phyloP scores from a whole-genome alignment of 1,140 invertebrate genomes.

The Diabrotica virgifera region DNA sequence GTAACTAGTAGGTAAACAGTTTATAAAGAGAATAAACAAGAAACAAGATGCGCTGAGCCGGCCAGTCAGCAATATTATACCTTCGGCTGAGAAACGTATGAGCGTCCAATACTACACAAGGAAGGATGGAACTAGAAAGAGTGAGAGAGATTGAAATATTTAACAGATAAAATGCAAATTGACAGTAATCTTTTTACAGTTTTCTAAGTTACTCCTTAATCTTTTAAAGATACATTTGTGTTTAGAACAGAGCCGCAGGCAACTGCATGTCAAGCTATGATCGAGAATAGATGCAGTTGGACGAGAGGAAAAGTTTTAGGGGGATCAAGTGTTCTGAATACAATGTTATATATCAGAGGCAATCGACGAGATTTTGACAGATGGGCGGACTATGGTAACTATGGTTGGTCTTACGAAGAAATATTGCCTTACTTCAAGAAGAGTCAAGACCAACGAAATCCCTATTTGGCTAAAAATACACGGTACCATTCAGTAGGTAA shows the following conservation, averaged over 20 bases:
- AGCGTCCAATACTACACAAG: too few species aligned
- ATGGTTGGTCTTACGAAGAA: constrained; percentile 86
- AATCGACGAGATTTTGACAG: constrained; percentile 84
- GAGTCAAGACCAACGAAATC: constrained; percentile 78
- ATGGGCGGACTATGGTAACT: constrained; percentile 84
- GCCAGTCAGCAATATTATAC: too few species aligned
- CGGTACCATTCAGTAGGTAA: constrained; percentile 69
- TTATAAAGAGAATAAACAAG: too few species aligned
- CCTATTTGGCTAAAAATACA: constrained; percentile 69
- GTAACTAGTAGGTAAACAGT: too few species aligned
- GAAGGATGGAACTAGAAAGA: too few species aligned
- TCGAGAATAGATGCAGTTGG: constrained; percentile 77
- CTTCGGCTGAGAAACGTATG: too few species aligned
- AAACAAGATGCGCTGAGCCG: too few species aligned
- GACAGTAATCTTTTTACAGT: too few species aligned
- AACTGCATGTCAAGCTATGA: constrained; percentile 81
- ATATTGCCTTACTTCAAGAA: constrained; percentile 86
- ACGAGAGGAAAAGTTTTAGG: constrained; percentile 82
- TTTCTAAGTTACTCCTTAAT: too few species aligned
- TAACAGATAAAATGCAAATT: too few species aligned
- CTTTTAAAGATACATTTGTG: constrained; percentile 22
- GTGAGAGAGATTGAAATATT: too few species aligned
- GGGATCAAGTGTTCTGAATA: constrained; percentile 82
- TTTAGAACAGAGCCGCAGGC: constrained; percentile 78
- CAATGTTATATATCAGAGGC: constrained; percentile 90